Evolutionary conservation across 2,888 invertebrate genomes (phyloP), one percentile per base, ranked within the genome.

Genomic region (Sesamia inferens): DNA sequence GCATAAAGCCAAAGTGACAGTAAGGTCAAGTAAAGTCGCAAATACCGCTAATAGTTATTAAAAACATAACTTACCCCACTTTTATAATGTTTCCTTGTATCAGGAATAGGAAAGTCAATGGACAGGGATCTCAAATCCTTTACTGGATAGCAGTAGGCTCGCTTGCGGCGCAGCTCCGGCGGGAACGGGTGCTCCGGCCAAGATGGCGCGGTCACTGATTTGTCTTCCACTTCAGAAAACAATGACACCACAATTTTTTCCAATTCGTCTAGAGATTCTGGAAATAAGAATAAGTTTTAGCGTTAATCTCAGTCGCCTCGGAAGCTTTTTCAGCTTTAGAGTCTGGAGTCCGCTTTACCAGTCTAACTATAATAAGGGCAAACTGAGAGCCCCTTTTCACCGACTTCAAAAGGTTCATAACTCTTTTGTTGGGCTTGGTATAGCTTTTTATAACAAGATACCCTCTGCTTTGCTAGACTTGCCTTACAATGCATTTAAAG

Each of bases 71-170:
- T 97, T 95, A 99, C 99, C 91, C 97, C 97, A 63, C 99, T 97
- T 92, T 98, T 98, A 90, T 99, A 99, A 91, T 98, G 96, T 63
- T 97, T 94, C 48, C 97, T 97, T 0, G 98, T 96, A 91, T 99
- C 99, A 7, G 99, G 99, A 71, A 99, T 97, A 0, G 99, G 99
- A 95, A 99, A 99, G 78, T 97, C 97, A 1, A 99, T 97, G 76
- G 98, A 98, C 62, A 99, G 94, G 61, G 97, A 97, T 16, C 99
- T 96, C 1, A 98, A 95, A 92, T 99, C 99, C 94, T 99, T 99
- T 5, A 99, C 97, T 0, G 99, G 99, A 2, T 98, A 97, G 81
- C 99, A 97, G 90, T 97, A 97, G 65, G 97, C 97, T 72, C 97
- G 97, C 76, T 97, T 97, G 85, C 97, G 96, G 66, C 98, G 97